Base-by-base conservation (phyloP, 2,888 invertebrate species). In the Cynaeus angustus region DNA sequence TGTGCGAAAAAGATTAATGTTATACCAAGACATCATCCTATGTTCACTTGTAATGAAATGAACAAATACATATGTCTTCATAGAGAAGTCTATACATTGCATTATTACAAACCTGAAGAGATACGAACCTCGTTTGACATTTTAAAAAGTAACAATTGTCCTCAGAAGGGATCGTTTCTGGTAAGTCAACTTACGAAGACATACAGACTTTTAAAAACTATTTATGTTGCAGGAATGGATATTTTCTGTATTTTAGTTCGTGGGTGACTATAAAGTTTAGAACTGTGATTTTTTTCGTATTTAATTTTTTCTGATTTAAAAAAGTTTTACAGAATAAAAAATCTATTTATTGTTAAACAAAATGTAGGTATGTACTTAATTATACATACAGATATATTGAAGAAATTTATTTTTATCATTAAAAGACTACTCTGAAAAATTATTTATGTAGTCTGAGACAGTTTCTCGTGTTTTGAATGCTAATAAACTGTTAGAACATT, bases 1-100 rank as follows among this genome's bases (percentile, higher is more conserved):
- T 91, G 92, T 79, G 89, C 33, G 6, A 67, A 61, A n/a, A 59
- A 59, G 28, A 28, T 52, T 6, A 53, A 53, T 21, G 16, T 64
- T 1, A 12, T 13, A n/a, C 53, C 41, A 0, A 9, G 21, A 37
- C 12, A 53, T 9, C 12, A 28, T 53, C 10, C 14, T 7, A 10
- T 26, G n/a, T 52, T 64, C 13, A 28, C 38, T 13, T 64, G 64
- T 10, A n/a, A 53, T 16, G 16, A 48, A 5, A 1, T 13, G 21
- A 30, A 61, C n/a, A 61, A 21, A 14, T 46, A 64, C 16, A 10
- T 64, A 7, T 64, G 64, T 28, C 21, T 43, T 5, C 28, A 64
- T 38, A 38, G 41, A 45, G 4, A 64, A 7, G 1, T 13, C 0
- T 64, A 13, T 14, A 13, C 41, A 8, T 3, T 52, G n/a, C 64